Base-by-base conservation (phyloP, 1,140 invertebrate species). In the Ptiloglossa arizonensis region DNA sequence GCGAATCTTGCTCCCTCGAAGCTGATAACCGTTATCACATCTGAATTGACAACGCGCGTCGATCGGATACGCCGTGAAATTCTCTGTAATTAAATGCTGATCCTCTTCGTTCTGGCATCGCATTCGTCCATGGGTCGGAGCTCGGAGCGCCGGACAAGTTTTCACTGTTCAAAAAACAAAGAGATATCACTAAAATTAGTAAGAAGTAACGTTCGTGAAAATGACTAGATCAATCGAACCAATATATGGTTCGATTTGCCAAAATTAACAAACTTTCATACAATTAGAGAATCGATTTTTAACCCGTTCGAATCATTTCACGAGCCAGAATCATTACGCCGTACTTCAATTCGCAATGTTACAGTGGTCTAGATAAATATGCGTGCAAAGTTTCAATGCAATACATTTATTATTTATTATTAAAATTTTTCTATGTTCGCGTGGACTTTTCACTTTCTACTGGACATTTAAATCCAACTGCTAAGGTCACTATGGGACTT, bases 11-110 rank as follows among this genome's bases (percentile, higher is more conserved):
- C 95, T 96, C 0, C 95, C 95, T 11, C 95, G 93, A 29, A 96
- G 89, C 75, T 94, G 93, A 86, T 93, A 95, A 0, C 95, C 95
- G n/a, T 91, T 90, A 71, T 95, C 93, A 85, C 96, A 96, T 5
- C 91, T 91, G 84, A 96, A 96, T 29, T 93, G 91, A 83, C 96
- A 96, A 27, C 94, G 93, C 0, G 95, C 95, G 75, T 96, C 95
- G 52, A 95, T 95, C 5, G 93, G 92, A 81, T 87, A 87, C 1
- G 87, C 85, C 0, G 86, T 80, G 72, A 63, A 82, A 35, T 76
- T 67, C 62, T 69, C 75, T 46, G 19, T 62, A 0, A 76, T 82
- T 44, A 74, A 70, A 13, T 71, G 67, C 9, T 86, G 68, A 57
- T 87, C 67, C 74, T 94, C 93, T n/a, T 93, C 89, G 62, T 93